A percentile compares a stretch with the other conserved stretches of the same genome.
phyloP scores from a whole-genome alignment of 2,113 vertebrate genomes.

The Gambusia affinis region DNA sequence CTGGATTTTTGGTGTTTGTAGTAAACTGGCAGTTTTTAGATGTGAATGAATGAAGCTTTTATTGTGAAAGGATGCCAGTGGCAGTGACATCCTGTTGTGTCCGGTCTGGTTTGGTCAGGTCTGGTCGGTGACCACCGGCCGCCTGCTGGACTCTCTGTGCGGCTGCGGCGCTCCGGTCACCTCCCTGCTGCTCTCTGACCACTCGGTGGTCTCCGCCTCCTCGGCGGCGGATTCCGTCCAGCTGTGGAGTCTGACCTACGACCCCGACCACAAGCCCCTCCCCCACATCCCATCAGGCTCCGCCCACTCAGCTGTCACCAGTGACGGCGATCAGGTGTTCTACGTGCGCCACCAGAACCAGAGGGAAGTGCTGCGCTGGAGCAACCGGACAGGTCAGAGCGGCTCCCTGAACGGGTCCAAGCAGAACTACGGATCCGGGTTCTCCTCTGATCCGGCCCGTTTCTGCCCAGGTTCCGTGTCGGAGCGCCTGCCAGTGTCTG shows the following conservation, averaged over 20 bases:
- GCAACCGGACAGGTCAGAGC: slow-evolving; percentile 78
- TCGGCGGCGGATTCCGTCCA: slow-evolving; percentile 48
- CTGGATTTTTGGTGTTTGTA: too few species aligned
- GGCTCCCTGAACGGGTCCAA: too few species aligned
- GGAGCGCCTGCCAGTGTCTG: slow-evolving; percentile 68
- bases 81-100: too few species aligned
- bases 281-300: slow-evolving; percentile 72
- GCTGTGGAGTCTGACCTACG: slow-evolving; percentile 79
- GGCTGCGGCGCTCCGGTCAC: slow-evolving; percentile 74
- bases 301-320: slow-evolving; percentile 69
- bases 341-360: slow-evolving; percentile 75
- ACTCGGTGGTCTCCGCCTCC: slow-evolving; percentile 79
- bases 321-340: slow-evolving; percentile 69
- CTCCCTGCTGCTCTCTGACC: slow-evolving; percentile 48
- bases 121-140: slow-evolving; percentile 84
- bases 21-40: too few species aligned
- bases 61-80: too few species aligned
- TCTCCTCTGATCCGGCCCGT: not conserved
- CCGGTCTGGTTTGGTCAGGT: slow-evolving; percentile 66
- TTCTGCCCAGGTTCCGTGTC: slow-evolving; percentile 67
- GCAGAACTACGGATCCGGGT: not conserved
- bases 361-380: slow-evolving; percentile 82
- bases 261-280: slow-evolving; percentile 43
- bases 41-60: too few species aligned
- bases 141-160: slow-evolving; percentile 74